Base-by-base conservation (phyloP, 2,888 invertebrate genomes). In the Periphyllus acericola region DNA sequence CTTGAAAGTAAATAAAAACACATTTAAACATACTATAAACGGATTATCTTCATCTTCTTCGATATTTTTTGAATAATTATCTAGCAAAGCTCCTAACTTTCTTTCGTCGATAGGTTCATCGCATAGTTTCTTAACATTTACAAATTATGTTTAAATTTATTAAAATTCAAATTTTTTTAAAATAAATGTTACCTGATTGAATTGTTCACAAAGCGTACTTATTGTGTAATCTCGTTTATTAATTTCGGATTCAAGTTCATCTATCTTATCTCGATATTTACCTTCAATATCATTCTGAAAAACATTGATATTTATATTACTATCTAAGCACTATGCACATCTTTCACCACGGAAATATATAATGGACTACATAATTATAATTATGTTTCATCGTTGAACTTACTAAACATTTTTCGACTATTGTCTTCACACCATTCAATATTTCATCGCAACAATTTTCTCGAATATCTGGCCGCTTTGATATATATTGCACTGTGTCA, bases 221-320 rank as follows among this genome's bases (percentile, higher is more conserved):
- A 97, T 97, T 89, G 96, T 94, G 91, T 95, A 95, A 91, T 97
- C 96, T 68, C 96, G 93, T 90, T 94, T 94, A 60, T 94, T 93
- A n/a, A 97, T 94, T 92, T 97, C 97, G 89, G 95, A 93, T 92
- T 87, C 68, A 32, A 89, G 79, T 72, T 89, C 71, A 32, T 60
- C 81, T 36, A 89, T 85, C 76, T 87, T 89, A 66, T 84, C 60
- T 86, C 89, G 90, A 90, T 93, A 93, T 89, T 92, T 92, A 74
- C 90, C 91, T 90, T 93, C 93, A 32, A 93, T 91, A 78, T 92
- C 92, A 89, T 92, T 93, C 93, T 93, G 90, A 34, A 90, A 90
- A 88, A 84, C 68, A 71, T n/a, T n/a, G 80, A 78, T 0, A 60
- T 46, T 46, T 11, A 11, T 84, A 32, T 66, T 76, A 46, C 52